Conservation (phyloP, 2,797 vertebrate genomes). For the Parauchenoglanis punctatus region DNA sequence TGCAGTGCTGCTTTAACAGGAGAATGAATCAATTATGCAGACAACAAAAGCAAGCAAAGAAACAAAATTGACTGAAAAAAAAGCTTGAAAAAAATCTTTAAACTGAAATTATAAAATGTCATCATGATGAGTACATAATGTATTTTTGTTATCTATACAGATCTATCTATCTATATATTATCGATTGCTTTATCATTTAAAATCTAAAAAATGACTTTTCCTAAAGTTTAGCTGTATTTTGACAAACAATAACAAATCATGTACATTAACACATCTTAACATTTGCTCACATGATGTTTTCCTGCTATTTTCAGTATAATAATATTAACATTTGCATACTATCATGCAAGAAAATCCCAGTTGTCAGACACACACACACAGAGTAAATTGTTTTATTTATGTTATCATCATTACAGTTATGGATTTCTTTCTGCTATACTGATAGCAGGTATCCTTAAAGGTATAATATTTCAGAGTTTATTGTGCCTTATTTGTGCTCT, state of each 20-base stretch:
- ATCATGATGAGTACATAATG: background rate
- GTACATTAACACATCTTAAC: background rate
- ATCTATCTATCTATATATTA: no score
- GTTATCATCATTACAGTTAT: conserved; percentile 35
- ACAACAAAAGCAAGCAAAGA: background rate
- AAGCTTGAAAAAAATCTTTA: background rate
- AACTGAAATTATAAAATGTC: background rate
- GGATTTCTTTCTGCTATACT: background rate
- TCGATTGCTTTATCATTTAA: background rate
- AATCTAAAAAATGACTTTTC: background rate
- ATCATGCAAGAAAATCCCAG: conserved; percentile 10
- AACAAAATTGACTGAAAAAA: background rate
- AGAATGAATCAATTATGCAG: conserved; percentile 10
- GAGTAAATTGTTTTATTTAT: conserved; percentile 38
- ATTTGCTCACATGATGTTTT: background rate
- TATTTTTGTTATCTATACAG: no score
- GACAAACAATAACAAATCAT: background rate
- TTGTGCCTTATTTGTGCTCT: background rate
- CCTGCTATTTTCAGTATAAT: background rate
- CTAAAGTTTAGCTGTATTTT: background rate
- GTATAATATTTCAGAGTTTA: background rate
- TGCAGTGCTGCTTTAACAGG: background rate
- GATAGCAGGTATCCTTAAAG: background rate
- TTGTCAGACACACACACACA: conserved; percentile 1
- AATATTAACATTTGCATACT: background rate